A percentile compares a stretch with the other conserved stretches of the same genome.
Conservation (phyloP, 2,888 invertebrate species). For the Eupithecia subfuscata region DNA sequence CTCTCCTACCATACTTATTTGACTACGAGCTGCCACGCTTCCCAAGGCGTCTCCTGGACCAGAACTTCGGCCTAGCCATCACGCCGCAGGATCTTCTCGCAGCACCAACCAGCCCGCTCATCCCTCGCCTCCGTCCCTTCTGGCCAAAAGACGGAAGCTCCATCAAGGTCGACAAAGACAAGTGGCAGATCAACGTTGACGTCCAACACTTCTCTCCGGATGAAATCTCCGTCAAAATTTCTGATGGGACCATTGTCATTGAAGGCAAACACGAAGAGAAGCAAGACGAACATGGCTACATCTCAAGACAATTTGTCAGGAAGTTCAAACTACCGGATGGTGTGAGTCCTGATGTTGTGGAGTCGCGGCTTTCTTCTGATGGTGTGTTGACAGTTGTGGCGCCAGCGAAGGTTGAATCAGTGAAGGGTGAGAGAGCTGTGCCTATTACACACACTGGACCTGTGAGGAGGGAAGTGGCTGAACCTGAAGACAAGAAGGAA, state of each 20-base stretch:
- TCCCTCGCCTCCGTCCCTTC: conserved; percentile 64
- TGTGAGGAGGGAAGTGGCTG: conserved; percentile 66
- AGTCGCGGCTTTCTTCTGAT: conserved; percentile 90
- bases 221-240: conserved; percentile 90
- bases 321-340: conserved; percentile 89
- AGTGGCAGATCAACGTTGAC: conserved; percentile 88
- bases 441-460: conserved; percentile 85
- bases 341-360: conserved; percentile 87
- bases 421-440: conserved; percentile 78
- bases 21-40: conserved; percentile 69
- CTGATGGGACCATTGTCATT: conserved; percentile 87
- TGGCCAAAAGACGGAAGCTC: conserved; percentile 76
- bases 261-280: conserved; percentile 92
- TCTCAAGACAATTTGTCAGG: conserved; percentile 88
- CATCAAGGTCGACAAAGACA: conserved; percentile 81
- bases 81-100: conserved; percentile 72
- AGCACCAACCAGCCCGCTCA: conserved; percentile 56
- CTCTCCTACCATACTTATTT: conserved; percentile 66
- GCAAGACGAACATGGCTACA: conserved; percentile 88
- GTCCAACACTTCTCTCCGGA: conserved; percentile 90
- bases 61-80: conserved; percentile 73
- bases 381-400: conserved; percentile 89
- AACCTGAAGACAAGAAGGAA: conserved; percentile 39
- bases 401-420: conserved; percentile 71
- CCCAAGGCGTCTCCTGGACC: conserved; percentile 72